Base-by-base conservation (phyloP, 2,888 invertebrate species). In the Cephus pygmeus region DNA sequence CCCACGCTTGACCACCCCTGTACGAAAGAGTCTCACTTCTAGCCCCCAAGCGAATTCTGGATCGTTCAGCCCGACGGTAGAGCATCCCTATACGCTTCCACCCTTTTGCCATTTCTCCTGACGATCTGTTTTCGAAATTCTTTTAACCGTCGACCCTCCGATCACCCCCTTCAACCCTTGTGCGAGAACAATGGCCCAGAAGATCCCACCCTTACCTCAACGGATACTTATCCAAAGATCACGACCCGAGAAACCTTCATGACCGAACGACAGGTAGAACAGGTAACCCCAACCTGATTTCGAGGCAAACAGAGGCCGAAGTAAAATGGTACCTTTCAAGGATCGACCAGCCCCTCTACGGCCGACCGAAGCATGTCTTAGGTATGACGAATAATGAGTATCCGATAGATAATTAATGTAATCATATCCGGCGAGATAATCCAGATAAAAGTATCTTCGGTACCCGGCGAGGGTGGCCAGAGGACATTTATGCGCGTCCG, bases 1-100 rank as follows among this genome's bases (percentile, higher is more conserved):
- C 77, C 80, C 76, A 73, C 56, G 75, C 75, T 75, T 77, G 73
- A 75, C 79, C 79, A 83, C 76, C 80, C 81, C 77, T 23, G 1
- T 34, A 12, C 33, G 33, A 71, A 12, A 31, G 6, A 71, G 71
- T 71, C 31, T 71, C 31, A 2, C 71, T 34, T 31, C 71, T 1
- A 31, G 12, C 71, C 71, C 31, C 56, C 56, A 23, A 56, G 56
- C 56, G 56, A 56, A 56, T 56, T 56, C 56, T 56, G 23, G 23
- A 56, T 56, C 56, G 56, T 56, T 56, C 56, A 23, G 23, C 56
- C 56, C 23, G 56, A 56, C 56, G 56, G 56, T 23, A 56, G 56
- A 56, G 56, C 56, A 56, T 56, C 56, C 56, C 56, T 56, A 56
- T 56, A 56, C 23, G 2, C 9, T 56, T 23, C 23, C 23, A 56